Percentiles rank a stretch among this genome's conserved stretches.
Conservation (phyloP, 2,797 vertebrate species). For the Poeciliopsis infans region DNA sequence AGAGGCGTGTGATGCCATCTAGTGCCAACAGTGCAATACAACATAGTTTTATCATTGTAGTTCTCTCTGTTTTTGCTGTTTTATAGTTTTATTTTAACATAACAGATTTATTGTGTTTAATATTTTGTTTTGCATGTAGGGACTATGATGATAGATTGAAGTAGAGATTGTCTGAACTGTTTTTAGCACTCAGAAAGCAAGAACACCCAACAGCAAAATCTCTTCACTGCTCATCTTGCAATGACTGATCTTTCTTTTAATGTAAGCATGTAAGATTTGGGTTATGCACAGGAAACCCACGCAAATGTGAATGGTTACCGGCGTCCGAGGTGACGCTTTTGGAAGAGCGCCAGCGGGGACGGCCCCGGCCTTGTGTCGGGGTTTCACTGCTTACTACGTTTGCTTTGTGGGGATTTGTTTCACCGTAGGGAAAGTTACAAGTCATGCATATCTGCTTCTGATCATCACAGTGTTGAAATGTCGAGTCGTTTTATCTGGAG, state of each 20-base stretch:
- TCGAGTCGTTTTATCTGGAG: neutral
- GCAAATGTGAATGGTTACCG: constrained; percentile 23
- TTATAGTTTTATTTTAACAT: neutral
- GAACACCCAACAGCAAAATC: constrained; percentile 31
- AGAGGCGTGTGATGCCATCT: constrained; percentile 76
- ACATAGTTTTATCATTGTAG: constrained; percentile 5
- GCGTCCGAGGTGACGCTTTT: constrained; percentile 19
- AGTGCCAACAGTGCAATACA: constrained; percentile 81
- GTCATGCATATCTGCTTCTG: constrained; percentile 26
- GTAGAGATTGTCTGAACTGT: neutral
- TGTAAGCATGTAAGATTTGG: constrained; percentile 18
- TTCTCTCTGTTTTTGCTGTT: neutral
- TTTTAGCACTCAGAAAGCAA: constrained; percentile 63
- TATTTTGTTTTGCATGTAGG: neutral
- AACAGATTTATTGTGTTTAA: neutral
- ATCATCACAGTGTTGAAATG: constrained; percentile 6
- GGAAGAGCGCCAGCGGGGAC: neutral
- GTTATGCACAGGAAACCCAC: constrained; percentile 39
- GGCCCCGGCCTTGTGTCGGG: constrained; percentile 25
- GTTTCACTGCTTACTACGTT: constrained; percentile 43
- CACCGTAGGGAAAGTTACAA: constrained; percentile 29
- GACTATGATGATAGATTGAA: neutral
- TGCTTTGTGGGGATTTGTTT: constrained; percentile 18
- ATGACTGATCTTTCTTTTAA: constrained; percentile 37
- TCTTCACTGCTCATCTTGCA: constrained; percentile 36